phyloP scores from a whole-genome alignment of 2,888 invertebrate species.

The Norana najaformis region DNA sequence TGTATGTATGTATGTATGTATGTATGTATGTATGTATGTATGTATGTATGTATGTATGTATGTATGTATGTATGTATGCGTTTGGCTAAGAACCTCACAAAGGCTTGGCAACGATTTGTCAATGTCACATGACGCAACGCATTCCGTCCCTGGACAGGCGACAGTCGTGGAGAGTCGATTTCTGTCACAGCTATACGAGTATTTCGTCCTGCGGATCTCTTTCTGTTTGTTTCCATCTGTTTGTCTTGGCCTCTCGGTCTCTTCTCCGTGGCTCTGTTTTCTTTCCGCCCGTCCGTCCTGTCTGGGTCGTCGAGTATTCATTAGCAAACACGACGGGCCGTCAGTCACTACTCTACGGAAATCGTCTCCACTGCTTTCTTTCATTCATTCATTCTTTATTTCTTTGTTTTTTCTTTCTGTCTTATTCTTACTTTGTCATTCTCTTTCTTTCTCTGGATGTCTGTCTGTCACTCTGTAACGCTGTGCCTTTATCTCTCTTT shows the following conservation, averaged over 20 bases:
- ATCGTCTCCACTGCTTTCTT: neutral
- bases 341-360: neutral
- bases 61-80: too few species aligned
- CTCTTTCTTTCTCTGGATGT: neutral
- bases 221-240: constrained; percentile 6
- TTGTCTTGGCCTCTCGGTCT: neutral
- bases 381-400: too few species aligned
- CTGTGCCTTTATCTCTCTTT: neutral
- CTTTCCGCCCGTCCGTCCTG: neutral
- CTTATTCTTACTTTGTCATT: too few species aligned
- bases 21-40: too few species aligned
- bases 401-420: too few species aligned
- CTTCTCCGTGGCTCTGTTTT: neutral
- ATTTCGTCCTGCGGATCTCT: neutral
- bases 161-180: neutral
- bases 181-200: too few species aligned
- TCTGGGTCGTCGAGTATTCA: neutral
- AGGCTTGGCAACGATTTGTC: neutral
- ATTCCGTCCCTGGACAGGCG: neutral
- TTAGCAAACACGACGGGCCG: neutral
- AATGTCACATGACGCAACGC: neutral
- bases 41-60: too few species aligned
- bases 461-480: neutral
- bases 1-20: too few species aligned
- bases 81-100: neutral